Conservation (phyloP, 2,797 vertebrate genomes). For the Acomys russatus region DNA sequence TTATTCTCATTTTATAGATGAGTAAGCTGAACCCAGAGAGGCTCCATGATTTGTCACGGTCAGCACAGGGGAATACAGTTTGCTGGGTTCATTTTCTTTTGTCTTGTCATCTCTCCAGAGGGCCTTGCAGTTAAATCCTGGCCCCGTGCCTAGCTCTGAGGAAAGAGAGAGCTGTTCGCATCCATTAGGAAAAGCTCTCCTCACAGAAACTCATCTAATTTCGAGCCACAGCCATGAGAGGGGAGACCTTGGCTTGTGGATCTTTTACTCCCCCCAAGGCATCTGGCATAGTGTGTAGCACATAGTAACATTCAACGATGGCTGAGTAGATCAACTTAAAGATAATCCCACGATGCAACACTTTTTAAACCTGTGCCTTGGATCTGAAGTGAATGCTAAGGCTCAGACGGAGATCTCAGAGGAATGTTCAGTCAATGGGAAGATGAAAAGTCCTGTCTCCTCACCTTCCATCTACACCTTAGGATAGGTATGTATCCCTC, state of each 20-base stretch:
- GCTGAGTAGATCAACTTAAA: background rate
- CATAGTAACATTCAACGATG: background rate
- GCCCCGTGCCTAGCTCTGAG: background rate
- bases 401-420: background rate
- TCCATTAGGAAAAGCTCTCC: slow-evolving; percentile 26
- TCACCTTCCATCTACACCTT: background rate
- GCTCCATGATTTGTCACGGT: background rate
- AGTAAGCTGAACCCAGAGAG: slow-evolving; percentile 26
- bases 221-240: background rate
- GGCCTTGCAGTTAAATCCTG: slow-evolving; percentile 5
- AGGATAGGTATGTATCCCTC: slow-evolving; percentile 47
- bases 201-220: background rate
- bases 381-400: slow-evolving; percentile 28
- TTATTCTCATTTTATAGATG: background rate
- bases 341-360: background rate
- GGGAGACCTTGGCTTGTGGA: background rate
- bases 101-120: background rate
- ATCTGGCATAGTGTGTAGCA: background rate
- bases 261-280: background rate
- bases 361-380: slow-evolving; percentile 16
- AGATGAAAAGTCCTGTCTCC: slow-evolving; percentile 43
- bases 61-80: background rate
- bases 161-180: background rate
- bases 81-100: slow-evolving; percentile 12
- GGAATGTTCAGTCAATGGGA: background rate